Base-by-base conservation (phyloP, 2,797 vertebrate genomes). In the Poeciliopsis turneri region DNA sequence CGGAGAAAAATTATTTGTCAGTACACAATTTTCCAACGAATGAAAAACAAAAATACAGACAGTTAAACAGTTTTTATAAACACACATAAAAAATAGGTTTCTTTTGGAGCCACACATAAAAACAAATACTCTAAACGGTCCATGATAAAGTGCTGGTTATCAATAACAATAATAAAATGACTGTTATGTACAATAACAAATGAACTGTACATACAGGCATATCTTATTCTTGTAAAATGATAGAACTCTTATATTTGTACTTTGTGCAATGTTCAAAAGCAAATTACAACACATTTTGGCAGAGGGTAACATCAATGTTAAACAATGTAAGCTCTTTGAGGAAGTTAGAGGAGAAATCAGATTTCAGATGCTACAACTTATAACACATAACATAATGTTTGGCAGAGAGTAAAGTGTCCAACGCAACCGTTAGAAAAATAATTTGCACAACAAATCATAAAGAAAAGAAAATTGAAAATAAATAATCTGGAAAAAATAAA, bases 351-450 rank as follows among this genome's bases (percentile, higher is more conserved):
- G 36, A 81, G 47, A 77, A 41, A 76, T 43, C n/a, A 1, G 73
- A 71, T 84, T 78, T 77, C 70, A 88, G 79, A 70, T 86, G 91
- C 90, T 88, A 89, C 84, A 46, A 68, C 74, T 79, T 73, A 85
- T 78, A 79, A 86, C 86, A 83, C 91, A 93, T 94, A 90, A 92
- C 92, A 93, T 92, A 89, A 89, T 88, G 64, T 39, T 66, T 39
- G 64, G 84, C 64, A 79, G 59, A 84, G 69, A 66, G 77, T 18
- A 53, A 75, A 75, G 39, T 25, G 77, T 88, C 83, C 86, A 92
- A 89, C 77, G 57, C 85, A 92, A 86, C 77, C 84, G 87, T 91
- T 94, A 94, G 84, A 94, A 95, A 94, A 95, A 95, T 92, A 92
- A 86, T 90, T 88, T 92, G 87, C 90, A 79, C 85, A 94, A 89